Evolutionary conservation across 1,140 invertebrate genomes (phyloP).

Genomic region (Psix sp.): DNA sequence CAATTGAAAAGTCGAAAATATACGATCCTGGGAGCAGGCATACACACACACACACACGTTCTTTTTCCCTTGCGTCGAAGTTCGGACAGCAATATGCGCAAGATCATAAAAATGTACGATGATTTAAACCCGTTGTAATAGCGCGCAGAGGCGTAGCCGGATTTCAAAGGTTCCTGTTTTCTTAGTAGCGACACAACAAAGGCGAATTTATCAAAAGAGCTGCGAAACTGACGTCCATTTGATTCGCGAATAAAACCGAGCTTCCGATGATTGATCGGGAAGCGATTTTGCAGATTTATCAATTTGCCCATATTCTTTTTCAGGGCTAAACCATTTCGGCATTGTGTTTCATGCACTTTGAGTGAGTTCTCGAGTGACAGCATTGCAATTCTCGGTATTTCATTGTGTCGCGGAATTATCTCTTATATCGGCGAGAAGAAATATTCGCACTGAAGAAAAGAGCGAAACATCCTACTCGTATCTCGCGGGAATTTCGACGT

Average conservation of each 20-base stretch:
- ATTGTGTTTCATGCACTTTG: slow-evolving; percentile 37
- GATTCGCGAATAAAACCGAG: slow-evolving; percentile 10
- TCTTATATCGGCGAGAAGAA: slow-evolving; percentile 54
- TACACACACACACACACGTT: slow-evolving; percentile 14
- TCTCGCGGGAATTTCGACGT: slow-evolving; percentile 50
- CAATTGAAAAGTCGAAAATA: slow-evolving; percentile 56
- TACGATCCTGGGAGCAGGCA: slow-evolving; percentile 34
- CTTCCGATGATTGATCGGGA: no score
- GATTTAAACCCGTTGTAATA: slow-evolving; percentile 61
- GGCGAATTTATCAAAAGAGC: slow-evolving; percentile 39
- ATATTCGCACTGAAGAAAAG: slow-evolving; percentile 35
- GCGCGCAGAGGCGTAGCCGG: slow-evolving; percentile 51
- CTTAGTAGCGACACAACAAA: slow-evolving; percentile 38
- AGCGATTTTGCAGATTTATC: no score
- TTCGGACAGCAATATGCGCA: slow-evolving; percentile 58
- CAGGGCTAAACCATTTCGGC: slow-evolving; percentile 34
- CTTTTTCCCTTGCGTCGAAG: slow-evolving; percentile 36
- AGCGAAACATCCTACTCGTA: slow-evolving; percentile 49
- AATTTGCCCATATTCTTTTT: no score
- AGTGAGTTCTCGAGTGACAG: slow-evolving; percentile 50
- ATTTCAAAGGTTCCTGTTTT: slow-evolving; percentile 38
- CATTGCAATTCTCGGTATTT: slow-evolving; percentile 47
- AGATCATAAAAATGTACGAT: slow-evolving; percentile 60
- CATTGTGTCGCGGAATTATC: slow-evolving; percentile 54
- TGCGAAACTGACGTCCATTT: slow-evolving; percentile 32